A percentile compares a stretch with the other conserved stretches of the same genome.
phyloP scores from a whole-genome alignment of 2,888 invertebrate species.

The Junonia oenone region DNA sequence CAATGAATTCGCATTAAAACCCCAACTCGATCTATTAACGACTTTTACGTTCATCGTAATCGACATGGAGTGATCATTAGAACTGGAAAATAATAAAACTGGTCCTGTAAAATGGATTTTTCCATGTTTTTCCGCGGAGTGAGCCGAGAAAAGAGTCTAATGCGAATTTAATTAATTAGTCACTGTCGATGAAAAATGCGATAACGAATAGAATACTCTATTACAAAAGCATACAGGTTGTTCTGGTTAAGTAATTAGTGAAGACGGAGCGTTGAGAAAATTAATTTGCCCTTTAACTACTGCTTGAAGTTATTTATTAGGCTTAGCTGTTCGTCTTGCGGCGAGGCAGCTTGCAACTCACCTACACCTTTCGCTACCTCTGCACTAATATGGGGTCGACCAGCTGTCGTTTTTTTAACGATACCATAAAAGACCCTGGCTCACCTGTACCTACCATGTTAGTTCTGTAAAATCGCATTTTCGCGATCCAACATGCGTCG shows the following conservation, averaged over 20 bases:
- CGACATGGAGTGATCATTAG: slow-evolving; percentile 42
- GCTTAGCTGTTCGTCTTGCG: slow-evolving; percentile 36
- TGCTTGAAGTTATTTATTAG: slow-evolving; percentile 40
- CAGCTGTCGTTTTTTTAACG: slow-evolving; percentile 50
- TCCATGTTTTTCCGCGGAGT: slow-evolving; percentile 51
- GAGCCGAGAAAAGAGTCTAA: slow-evolving; percentile 54
- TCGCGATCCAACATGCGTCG: slow-evolving; percentile 34
- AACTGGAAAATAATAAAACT: slow-evolving; percentile 36
- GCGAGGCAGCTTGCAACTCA: slow-evolving; percentile 37
- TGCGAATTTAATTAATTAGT: slow-evolving; percentile 62
- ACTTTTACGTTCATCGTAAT: slow-evolving; percentile 51
- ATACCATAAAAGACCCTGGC: slow-evolving; percentile 42
- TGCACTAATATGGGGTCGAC: slow-evolving; percentile 44
- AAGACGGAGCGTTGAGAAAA: slow-evolving; percentile 37
- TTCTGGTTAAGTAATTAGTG: slow-evolving; percentile 26
- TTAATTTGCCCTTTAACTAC: slow-evolving; percentile 42
- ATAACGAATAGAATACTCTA: slow-evolving; percentile 35
- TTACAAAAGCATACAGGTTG: slow-evolving; percentile 34
- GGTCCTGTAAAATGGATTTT: slow-evolving; percentile 45
- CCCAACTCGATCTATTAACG: slow-evolving; percentile 35
- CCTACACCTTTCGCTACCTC: slow-evolving; percentile 50
- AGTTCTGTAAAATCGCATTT: slow-evolving; percentile 38
- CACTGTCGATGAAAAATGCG: slow-evolving; percentile 33
- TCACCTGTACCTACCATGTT: slow-evolving; percentile 41
- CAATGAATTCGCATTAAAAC: slow-evolving; percentile 31